A percentile compares a stretch with the other conserved stretches of the same genome.
These are phyloP conservation scores for Cololabis saira DNA, from an alignment of 2,113 vertebrate species.

Conservation along the genomic window DNA sequence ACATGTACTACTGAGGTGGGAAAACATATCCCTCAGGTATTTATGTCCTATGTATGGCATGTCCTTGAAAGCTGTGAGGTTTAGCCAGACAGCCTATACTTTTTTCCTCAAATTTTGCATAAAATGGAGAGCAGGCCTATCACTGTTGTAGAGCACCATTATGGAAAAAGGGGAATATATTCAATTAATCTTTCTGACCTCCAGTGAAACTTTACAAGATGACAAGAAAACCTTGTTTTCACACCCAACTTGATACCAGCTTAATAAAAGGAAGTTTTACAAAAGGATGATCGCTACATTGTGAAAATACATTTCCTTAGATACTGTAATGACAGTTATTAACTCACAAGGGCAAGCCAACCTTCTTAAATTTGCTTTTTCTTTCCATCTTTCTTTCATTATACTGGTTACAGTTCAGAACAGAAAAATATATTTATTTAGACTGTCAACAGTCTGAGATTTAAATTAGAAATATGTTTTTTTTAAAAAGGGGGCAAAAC, in stretches of 20 bases:
- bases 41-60: slow-evolving; percentile 69
- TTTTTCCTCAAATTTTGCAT: slow-evolving; percentile 65
- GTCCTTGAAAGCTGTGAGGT: slow-evolving; percentile 79
- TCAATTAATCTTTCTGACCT: slow-evolving; percentile 66
- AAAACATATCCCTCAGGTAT: slow-evolving; percentile 70
- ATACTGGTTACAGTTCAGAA: no score
- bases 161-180: slow-evolving; percentile 49
- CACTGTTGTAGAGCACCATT: slow-evolving; percentile 29
- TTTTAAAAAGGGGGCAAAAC: not conserved
- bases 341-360: no score
- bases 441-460: no score
- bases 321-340: no score
- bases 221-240: slow-evolving; percentile 46
- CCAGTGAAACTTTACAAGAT: slow-evolving; percentile 37
- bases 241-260: not conserved
- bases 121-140: slow-evolving; percentile 65
- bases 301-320: slow-evolving; percentile 6
- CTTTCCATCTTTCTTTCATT: no score
- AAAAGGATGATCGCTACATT: slow-evolving; percentile 9
- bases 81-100: slow-evolving; percentile 65
- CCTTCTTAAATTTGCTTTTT: no score
- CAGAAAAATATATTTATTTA: no score
- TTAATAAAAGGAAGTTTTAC: not conserved
- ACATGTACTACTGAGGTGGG: slow-evolving; percentile 42
- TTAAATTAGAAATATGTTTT: no score